A percentile compares a stretch with the other conserved stretches of the same genome.
Evolutionary conservation across 2,113 vertebrate species (phyloP).

Genomic region (Laterallus jamaicensis): DNA sequence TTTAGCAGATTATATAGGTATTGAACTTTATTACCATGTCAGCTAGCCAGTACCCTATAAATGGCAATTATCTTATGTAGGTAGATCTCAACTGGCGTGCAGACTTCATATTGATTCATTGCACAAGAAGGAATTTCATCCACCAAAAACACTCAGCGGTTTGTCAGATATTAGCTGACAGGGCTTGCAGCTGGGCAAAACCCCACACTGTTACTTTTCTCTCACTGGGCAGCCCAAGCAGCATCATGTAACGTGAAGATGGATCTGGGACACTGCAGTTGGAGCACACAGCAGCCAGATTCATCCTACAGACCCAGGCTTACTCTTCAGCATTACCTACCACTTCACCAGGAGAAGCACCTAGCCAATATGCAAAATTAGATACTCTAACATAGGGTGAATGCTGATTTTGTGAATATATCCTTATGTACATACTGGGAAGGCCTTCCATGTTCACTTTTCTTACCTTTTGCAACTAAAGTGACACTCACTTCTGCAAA

Average conservation of each 20-base stretch:
- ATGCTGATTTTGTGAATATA: neutral
- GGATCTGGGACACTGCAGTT: neutral
- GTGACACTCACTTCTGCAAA: neutral
- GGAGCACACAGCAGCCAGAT: neutral
- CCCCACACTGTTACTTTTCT: neutral
- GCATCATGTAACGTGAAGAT: neutral
- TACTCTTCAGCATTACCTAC: neutral
- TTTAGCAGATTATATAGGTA: neutral
- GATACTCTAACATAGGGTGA: neutral
- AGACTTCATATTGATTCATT: neutral
- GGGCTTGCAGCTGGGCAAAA: neutral
- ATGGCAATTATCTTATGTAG: neutral
- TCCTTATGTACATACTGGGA: neutral
- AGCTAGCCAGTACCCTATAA: neutral
- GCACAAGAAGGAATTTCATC: neutral
- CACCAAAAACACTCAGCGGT: neutral
- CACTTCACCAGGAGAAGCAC: neutral
- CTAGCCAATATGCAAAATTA: neutral
- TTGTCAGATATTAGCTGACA: neutral
- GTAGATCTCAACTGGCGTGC: neutral
- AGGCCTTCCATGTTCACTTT: neutral
- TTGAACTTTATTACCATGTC: neutral
- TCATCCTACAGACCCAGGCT: neutral
- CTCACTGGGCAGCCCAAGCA: neutral
- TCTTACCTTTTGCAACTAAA: neutral